Evolutionary conservation across 1,140 invertebrate genomes (phyloP).

Genomic region (Caenorhabditis elegans): DNA sequence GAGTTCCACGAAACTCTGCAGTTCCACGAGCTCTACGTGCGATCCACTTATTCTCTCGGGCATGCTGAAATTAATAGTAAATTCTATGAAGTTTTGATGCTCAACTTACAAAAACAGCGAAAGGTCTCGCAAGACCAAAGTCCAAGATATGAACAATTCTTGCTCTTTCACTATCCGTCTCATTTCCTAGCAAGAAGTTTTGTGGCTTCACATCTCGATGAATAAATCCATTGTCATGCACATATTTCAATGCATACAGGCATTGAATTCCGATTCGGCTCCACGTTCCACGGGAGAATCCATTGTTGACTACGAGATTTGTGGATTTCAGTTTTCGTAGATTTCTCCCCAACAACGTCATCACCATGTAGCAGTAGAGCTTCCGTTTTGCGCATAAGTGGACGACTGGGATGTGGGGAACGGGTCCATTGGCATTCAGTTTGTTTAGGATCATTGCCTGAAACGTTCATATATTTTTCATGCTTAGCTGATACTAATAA

Average conservation of each 20-base stretch:
- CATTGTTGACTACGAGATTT: not conserved
- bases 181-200: constrained; percentile 55
- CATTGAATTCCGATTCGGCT: constrained; percentile 47
- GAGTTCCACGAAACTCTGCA: constrained; percentile 56
- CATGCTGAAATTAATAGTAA: constrained; percentile 21
- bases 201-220: constrained; percentile 56
- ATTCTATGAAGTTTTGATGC: not conserved
- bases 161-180: constrained; percentile 26
- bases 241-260: constrained; percentile 42
- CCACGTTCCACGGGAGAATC: constrained; percentile 34
- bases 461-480: too few relatives aligned
- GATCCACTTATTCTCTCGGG: constrained; percentile 37
- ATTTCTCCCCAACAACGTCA: constrained; percentile 47
- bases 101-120: constrained; percentile 10
- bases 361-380: constrained; percentile 49
- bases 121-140: constrained; percentile 39
- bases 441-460: constrained; percentile 38
- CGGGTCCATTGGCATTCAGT: constrained; percentile 29
- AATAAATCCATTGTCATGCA: constrained; percentile 46
- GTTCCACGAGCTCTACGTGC: constrained; percentile 50
- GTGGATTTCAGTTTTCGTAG: constrained; percentile 13
- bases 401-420: constrained; percentile 35
- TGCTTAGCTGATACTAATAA: too few relatives aligned
- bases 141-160: constrained; percentile 47
- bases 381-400: constrained; percentile 41